These are phyloP conservation scores for Takifugu rubripes DNA, from an alignment of 2,797 vertebrate species.

Conservation along the genomic window DNA sequence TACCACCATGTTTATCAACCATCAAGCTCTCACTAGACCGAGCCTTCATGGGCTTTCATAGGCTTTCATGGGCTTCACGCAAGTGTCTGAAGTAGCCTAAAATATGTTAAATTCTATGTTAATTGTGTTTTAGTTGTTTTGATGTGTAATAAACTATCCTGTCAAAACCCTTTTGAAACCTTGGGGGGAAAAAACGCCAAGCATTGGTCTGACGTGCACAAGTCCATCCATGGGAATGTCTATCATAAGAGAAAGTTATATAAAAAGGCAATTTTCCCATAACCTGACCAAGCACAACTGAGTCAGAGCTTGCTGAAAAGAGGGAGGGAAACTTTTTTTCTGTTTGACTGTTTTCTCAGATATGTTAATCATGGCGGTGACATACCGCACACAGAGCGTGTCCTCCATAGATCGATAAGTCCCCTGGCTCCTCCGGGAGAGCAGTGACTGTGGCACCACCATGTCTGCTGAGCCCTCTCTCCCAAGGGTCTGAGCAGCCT, in stretches of 20 bases:
- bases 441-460: conserved; percentile 45
- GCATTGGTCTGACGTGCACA: not conserved
- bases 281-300: conserved; percentile 16
- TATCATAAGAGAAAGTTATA: conserved; percentile 6
- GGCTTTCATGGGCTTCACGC: no score
- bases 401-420: conserved; percentile 45
- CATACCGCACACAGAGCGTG: conserved; percentile 19
- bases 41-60: no score
- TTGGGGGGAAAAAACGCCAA: no score
- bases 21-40: no score
- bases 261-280: conserved; percentile 28
- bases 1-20: no score
- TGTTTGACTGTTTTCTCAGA: conserved; percentile 24
- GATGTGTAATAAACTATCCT: no score
- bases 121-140: no score
- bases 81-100: no score
- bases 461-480: conserved; percentile 45
- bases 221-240: conserved; percentile 22
- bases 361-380: conserved; percentile 30
- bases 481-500: conserved; percentile 28
- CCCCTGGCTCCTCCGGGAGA: conserved; percentile 28
- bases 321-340: conserved; percentile 11
- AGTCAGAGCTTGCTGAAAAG: conserved; percentile 4
- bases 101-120: no score
- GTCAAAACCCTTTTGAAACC: not conserved